Percentiles rank a stretch among this genome's conserved stretches.
phyloP scores from a whole-genome alignment of 2,113 vertebrate species.

The Oxyruncus cristatus region DNA sequence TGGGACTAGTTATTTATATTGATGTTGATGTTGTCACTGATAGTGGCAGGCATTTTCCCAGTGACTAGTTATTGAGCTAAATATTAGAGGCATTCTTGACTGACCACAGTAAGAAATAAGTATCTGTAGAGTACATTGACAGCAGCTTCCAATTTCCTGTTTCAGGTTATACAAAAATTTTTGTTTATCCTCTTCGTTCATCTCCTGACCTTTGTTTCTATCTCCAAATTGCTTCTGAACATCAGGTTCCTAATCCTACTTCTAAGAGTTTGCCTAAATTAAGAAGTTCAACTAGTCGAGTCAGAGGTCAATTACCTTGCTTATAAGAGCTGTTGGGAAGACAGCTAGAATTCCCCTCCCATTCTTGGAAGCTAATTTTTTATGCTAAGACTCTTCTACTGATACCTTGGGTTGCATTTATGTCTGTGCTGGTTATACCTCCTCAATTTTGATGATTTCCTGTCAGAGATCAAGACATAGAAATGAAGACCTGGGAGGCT shows the following conservation, averaged over 20 bases:
- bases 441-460: background rate
- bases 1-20: background rate
- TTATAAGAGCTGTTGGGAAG: background rate
- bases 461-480: no score
- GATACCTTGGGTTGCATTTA: background rate
- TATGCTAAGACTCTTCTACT: background rate
- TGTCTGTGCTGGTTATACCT: background rate
- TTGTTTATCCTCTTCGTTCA: background rate
- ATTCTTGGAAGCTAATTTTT: background rate
- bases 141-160: background rate
- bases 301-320: background rate
- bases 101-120: background rate
- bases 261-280: background rate
- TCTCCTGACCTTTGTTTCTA: background rate
- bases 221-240: background rate
- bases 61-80: background rate
- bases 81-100: background rate
- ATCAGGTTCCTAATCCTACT: fast-evolving
- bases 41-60: background rate
- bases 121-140: background rate
- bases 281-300: background rate
- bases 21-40: background rate
- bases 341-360: background rate
- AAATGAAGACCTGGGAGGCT: no score
- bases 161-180: background rate